A percentile compares a stretch with the other conserved stretches of the same genome.
These are phyloP conservation scores for Platycheirus albimanus DNA, from an alignment of 2,888 invertebrate genomes.

Conservation along the genomic window DNA sequence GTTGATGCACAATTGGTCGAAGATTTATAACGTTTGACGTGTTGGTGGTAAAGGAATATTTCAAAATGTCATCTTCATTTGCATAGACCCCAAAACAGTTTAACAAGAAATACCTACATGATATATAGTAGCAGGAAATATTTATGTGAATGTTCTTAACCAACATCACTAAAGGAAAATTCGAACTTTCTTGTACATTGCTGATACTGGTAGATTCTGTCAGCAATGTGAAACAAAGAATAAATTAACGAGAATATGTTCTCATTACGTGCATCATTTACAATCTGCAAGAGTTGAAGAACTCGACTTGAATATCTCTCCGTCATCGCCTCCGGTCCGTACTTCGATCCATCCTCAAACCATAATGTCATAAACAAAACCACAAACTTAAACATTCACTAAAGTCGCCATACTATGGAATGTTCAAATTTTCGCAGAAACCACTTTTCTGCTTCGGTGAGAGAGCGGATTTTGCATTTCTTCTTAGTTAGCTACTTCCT, in stretches of 20 bases:
- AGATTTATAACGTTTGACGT: slow-evolving; percentile 59
- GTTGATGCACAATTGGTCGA: slow-evolving; percentile 56
- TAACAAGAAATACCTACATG: slow-evolving; percentile 5
- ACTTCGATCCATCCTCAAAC: slow-evolving; percentile 25
- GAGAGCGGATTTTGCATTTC: slow-evolving; percentile 58
- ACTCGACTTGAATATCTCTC: slow-evolving; percentile 52
- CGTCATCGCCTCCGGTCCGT: background rate
- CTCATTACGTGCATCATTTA: slow-evolving; percentile 68
- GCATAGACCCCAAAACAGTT: slow-evolving; percentile 50
- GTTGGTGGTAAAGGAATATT: slow-evolving; percentile 54
- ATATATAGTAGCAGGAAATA: too few relatives aligned
- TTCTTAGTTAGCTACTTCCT: slow-evolving; percentile 56
- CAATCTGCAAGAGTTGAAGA: slow-evolving; percentile 52
- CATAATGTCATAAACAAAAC: slow-evolving; percentile 55
- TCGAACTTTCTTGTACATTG: too few relatives aligned
- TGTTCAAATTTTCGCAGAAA: slow-evolving; percentile 26
- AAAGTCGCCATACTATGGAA: slow-evolving; percentile 52
- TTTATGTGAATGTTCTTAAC: background rate
- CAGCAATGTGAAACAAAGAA: slow-evolving; percentile 61
- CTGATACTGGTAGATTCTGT: slow-evolving; percentile 69
- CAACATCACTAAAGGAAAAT: too few relatives aligned
- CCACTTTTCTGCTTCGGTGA: slow-evolving; percentile 46
- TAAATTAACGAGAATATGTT: slow-evolving; percentile 62
- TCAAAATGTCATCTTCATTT: slow-evolving; percentile 63
- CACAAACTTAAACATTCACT: slow-evolving; percentile 39